Evolutionary conservation across 2,113 vertebrate genomes (phyloP), one percentile per base, ranked within the genome.

Genomic region (Pyxicephalus adspersus): DNA sequence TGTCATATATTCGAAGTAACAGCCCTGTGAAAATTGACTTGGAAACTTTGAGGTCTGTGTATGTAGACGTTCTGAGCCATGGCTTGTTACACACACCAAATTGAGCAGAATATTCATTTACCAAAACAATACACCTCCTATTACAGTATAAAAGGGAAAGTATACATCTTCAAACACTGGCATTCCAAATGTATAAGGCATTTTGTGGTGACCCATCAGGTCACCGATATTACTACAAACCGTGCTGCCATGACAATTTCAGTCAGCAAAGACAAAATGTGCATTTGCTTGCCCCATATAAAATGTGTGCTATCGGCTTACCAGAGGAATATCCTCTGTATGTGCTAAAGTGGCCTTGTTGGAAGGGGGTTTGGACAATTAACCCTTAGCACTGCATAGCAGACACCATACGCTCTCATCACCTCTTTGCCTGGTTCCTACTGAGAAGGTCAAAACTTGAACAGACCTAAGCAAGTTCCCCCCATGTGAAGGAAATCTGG

Each of bases 1-100:
- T 22, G 57, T 57, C 31, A 73, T 58, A 57, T 34, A 34, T 45
- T 58, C 23, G 18, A 17, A 73, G 52, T 54, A 74, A 74, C 71
- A 74, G 71, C 71, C 71, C 71, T 74, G 71, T 74, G 34, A 58
- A 74, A 29, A 45, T 38, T 58, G 54, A 60, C 29, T 38, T 74
- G 58, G 55, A 74, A 74, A 38, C 51, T 58, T 38, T 74, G 71
- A 74, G 71, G 71, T 74, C 71, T 74, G 71, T 74, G 71, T 55
- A 74, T 58, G 54, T 58, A 34, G 71, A 74, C 54, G 22, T 74
- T 60, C 29, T 74, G 29, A 74, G 55, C 71, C 54, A 74, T 74
- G 71, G 71, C 71, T 74, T 74, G 13, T 74, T 45, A 70, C 19
- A 74, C 54, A 58, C 29, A 38, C 38, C 15, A 13, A 73, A 31